Evolutionary conservation across 1,140 invertebrate genomes (phyloP).

Genomic region (Notospermus geniculatus): DNA sequence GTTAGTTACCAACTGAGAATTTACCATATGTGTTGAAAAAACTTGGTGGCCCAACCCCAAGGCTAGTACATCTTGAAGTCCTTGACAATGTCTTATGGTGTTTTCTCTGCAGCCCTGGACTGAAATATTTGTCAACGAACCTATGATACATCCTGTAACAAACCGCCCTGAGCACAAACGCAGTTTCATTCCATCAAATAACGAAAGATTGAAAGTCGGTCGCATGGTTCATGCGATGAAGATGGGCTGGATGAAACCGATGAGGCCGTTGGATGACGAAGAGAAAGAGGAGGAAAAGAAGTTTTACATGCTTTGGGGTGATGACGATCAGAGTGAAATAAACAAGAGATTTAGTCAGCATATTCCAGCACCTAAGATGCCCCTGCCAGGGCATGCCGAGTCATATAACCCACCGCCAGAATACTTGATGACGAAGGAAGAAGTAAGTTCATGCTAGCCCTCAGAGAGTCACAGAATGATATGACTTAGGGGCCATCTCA

Average conservation of each 20-base stretch:
- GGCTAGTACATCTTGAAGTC: too few relatives aligned
- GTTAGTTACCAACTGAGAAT: too few relatives aligned
- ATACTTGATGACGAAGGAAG: slow-evolving; percentile 88
- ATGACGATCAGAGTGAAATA: slow-evolving; percentile 56
- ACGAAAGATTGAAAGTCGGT: slow-evolving; percentile 71
- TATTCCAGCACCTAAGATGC: slow-evolving; percentile 86
- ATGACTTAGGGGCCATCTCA: too few relatives aligned
- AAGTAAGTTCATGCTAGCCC: slow-evolving; percentile 59
- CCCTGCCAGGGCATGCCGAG: slow-evolving; percentile 87
- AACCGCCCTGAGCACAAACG: slow-evolving; percentile 92
- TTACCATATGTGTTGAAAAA: too few relatives aligned
- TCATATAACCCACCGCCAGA: slow-evolving; percentile 98
- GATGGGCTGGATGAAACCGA: slow-evolving; percentile 88
- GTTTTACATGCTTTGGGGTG: slow-evolving; percentile 62
- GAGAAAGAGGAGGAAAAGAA: slow-evolving; percentile 45
- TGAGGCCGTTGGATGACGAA: slow-evolving; percentile 38
- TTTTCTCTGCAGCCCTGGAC: slow-evolving; percentile 74
- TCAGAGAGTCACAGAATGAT: too few relatives aligned
- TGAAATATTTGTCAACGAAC: slow-evolving; percentile 91
- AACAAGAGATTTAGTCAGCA: slow-evolving; percentile 63
- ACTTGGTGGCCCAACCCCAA: too few relatives aligned
- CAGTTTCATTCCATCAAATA: slow-evolving; percentile 89
- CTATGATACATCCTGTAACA: slow-evolving; percentile 87
- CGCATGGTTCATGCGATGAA: slow-evolving; percentile 93
- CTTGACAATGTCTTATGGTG: slow-evolving; percentile 11